Evolutionary conservation across 2,888 invertebrate species (phyloP), one percentile per base, ranked within the genome.

Genomic region (Anticlea derivata): DNA sequence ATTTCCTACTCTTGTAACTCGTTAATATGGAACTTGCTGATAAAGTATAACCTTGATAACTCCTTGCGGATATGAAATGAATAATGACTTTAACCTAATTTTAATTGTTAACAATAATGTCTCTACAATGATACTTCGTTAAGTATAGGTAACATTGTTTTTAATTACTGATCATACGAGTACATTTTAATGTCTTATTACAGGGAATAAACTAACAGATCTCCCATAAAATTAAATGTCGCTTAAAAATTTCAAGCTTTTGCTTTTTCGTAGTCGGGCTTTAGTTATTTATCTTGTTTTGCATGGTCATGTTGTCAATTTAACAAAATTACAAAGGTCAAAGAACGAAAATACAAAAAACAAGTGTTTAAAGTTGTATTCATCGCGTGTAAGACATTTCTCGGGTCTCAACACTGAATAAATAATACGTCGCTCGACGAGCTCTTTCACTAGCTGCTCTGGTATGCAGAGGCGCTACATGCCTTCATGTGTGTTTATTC

Each of bases 391-490:
- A 41, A 43, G 45, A 44, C 52, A 39, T 56, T 38, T 56, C 49
- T 44, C 33, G 7, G 22, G 57, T 57, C 62, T 49, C 58, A 26
- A 24, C 56, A 61, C 53, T 75, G 80, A 79, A 80, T 80, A 80
- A 80, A 66, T 79, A 72, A 80, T 50, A 35, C 54, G 65, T 68
- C 68, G 65, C 73, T 69, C 67, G 58, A 60, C 68, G 61, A 59
- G 54, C 57, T 68, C 80, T 78, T 73, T 80, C 79, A 80, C 49
- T 49, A 30, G 27, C 65, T 73, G 60, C 66, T 80, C 57, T 64
- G 35, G 60, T 73, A 80, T 80, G 69, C 77, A 76, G 61, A 75
- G 70, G 63, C 66, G 68, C 69, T 58, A 57, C 41, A 51, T 61
- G 62, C 40, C 50, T 45, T 49, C 48, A 13, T 31, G 40, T 45